phyloP scores from a whole-genome alignment of 1,140 invertebrate genomes.

The Orussus abietinus region DNA sequence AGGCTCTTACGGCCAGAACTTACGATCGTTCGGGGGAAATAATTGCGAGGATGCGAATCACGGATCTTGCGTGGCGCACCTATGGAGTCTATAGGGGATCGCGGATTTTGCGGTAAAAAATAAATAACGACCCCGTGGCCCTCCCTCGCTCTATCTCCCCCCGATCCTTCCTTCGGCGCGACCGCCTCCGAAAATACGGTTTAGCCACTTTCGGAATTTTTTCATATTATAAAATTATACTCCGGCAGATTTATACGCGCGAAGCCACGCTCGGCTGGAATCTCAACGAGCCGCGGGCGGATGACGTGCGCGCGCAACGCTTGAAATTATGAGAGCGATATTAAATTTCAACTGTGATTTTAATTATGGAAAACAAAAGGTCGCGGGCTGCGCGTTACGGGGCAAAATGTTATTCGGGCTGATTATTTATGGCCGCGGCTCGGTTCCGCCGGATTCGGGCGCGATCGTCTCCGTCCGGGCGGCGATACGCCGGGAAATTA shows the following conservation, averaged over 20 bases:
- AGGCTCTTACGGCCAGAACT: no score
- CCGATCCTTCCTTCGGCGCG: not conserved
- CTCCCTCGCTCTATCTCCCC: not conserved
- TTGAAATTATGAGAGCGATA: conserved; percentile 36
- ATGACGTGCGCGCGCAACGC: conserved; percentile 10
- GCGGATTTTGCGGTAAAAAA: no score
- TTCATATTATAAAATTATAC: conserved; percentile 44
- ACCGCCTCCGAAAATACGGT: conserved; percentile 17
- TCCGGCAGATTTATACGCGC: conserved; percentile 38
- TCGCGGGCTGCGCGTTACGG: conserved; percentile 9
- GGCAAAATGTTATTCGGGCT: conserved; percentile 17
- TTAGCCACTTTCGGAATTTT: conserved; percentile 28
- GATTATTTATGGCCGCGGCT: conserved; percentile 30
- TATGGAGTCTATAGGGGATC: no score
- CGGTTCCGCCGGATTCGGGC: no score
- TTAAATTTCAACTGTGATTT: conserved; percentile 46
- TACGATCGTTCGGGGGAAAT: no score
- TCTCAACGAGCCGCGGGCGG: conserved; percentile 21
- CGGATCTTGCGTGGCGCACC: no score
- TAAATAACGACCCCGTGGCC: conserved; percentile 23
- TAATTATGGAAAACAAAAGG: conserved; percentile 42
- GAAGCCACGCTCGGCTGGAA: conserved; percentile 29
- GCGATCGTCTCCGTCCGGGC: no score
- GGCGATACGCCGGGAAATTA: no score
- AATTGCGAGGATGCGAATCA: no score